phyloP scores from a whole-genome alignment of 2,888 invertebrate genomes.

The Cerceris rybyensis region DNA sequence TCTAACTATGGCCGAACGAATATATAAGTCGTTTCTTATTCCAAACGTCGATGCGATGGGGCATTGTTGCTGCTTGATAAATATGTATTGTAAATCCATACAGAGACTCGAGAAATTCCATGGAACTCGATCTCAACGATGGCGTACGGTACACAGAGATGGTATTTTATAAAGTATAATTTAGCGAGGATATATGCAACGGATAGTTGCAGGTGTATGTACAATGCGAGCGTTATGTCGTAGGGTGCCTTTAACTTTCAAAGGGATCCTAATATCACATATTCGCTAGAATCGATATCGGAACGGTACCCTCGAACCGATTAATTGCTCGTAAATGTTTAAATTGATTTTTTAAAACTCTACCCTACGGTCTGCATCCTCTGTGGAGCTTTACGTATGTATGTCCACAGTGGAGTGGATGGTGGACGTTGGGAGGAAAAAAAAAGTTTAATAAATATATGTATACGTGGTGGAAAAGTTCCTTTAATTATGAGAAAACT shows the following conservation, averaged over 20 bases:
- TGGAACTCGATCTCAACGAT: conserved; percentile 23
- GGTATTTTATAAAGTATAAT: conserved; percentile 54
- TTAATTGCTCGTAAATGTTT: conserved; percentile 52
- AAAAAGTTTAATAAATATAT: conserved; percentile 35
- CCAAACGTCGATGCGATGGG: neutral
- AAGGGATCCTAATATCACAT: conserved; percentile 47
- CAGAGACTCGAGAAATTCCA: conserved; percentile 10
- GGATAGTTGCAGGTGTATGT: neutral
- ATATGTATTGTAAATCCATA: conserved; percentile 51
- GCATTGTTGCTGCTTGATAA: conserved; percentile 14
- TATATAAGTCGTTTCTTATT: too few relatives aligned
- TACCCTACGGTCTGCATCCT: too few relatives aligned
- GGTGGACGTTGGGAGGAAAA: neutral
- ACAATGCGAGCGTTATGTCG: conserved; percentile 20
- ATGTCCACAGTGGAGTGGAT: neutral
- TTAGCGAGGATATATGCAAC: conserved; percentile 12
- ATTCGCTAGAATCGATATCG: conserved; percentile 44
- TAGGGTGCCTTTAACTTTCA: conserved; percentile 48
- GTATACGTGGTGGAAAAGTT: conserved; percentile 25
- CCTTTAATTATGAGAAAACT: conserved; percentile 38
- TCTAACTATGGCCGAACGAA: too few relatives aligned
- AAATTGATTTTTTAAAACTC: conserved; percentile 52
- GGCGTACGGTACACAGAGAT: conserved; percentile 15
- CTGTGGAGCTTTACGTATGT: too few relatives aligned
- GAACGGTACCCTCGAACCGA: conserved; percentile 20